Evolutionary conservation across 2,113 vertebrate genomes (phyloP).

Genomic region (Apus apus): DNA sequence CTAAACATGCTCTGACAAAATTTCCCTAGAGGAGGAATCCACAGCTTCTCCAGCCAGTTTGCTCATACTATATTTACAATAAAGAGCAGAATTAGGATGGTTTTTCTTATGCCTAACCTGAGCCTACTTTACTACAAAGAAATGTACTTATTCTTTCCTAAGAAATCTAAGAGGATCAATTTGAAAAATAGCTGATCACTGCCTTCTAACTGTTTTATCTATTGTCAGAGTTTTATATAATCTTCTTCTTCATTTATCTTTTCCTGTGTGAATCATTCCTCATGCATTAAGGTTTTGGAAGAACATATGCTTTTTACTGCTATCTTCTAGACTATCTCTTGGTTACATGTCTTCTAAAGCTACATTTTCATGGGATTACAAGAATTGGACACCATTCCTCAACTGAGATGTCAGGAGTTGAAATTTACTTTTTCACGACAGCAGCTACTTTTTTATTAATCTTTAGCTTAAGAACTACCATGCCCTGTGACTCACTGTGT

Average conservation of each 20-base stretch:
- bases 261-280: background rate
- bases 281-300: background rate
- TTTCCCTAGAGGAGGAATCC: background rate
- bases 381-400: background rate
- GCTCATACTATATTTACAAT: background rate
- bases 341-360: background rate
- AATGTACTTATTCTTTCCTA: background rate
- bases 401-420: background rate
- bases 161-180: background rate
- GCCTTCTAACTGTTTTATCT: background rate
- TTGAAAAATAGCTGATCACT: background rate
- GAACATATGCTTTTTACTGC: background rate
- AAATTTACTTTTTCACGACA: background rate
- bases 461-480: background rate
- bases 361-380: background rate
- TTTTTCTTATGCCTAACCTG: background rate
- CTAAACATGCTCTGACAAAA: background rate
- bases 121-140: background rate
- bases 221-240: background rate
- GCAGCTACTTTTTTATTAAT: background rate
- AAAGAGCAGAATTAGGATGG: background rate
- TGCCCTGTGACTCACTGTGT: background rate
- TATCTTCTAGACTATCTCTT: background rate
- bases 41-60: background rate
- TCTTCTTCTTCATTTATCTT: background rate